These are phyloP conservation scores for Spilosoma lubricipeda DNA, from an alignment of 2,888 invertebrate species.

Conservation along the genomic window DNA sequence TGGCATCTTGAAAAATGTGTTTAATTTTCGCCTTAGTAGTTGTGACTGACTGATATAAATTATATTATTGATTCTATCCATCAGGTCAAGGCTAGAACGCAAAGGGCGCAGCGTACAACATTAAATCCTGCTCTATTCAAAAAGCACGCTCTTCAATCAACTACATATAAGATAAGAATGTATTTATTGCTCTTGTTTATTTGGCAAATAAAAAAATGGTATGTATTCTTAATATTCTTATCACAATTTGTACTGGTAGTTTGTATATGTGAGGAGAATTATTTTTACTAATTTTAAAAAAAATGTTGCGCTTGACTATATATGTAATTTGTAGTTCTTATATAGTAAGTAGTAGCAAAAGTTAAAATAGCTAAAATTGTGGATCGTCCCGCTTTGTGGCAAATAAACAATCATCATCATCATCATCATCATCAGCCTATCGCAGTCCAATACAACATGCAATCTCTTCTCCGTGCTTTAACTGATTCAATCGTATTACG, in stretches of 20 bases:
- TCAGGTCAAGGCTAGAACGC: slow-evolving; percentile 35
- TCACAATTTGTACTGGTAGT: neutral
- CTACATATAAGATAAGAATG: slow-evolving; percentile 2
- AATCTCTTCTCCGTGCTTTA: neutral
- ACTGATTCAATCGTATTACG: neutral
- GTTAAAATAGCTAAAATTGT: neutral
- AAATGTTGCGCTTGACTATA: no score
- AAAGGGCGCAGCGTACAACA: slow-evolving; percentile 22
- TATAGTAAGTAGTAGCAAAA: neutral
- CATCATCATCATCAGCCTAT: no score
- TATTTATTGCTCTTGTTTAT: neutral
- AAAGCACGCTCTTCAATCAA: slow-evolving; percentile 4
- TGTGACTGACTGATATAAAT: slow-evolving; percentile 13
- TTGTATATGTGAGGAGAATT: neutral
- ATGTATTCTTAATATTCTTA: neutral
- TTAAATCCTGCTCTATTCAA: slow-evolving; percentile 20
- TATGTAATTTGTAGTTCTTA: no score
- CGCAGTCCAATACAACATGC: neutral
- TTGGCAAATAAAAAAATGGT: neutral
- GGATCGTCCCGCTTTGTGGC: neutral
- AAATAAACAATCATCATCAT: no score
- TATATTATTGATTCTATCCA: slow-evolving; percentile 25
- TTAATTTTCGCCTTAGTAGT: neutral
- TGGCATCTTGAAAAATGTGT: neutral
- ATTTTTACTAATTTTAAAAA: no score